phyloP scores from a whole-genome alignment of 2,113 vertebrate species.

The Cardinalis cardinalis region DNA sequence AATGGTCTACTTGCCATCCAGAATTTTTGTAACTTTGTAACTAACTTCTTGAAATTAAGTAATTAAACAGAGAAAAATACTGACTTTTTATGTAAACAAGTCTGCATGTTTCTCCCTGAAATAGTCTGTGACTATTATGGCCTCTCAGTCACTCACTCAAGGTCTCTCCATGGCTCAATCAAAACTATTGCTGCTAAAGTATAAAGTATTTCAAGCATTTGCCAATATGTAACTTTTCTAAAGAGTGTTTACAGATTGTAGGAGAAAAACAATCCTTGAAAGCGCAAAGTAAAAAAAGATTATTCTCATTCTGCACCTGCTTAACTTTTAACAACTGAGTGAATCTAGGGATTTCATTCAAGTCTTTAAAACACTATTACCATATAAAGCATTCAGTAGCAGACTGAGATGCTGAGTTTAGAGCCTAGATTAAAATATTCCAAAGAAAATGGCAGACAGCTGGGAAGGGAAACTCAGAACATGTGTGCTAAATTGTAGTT shows the following conservation, averaged over 20 bases:
- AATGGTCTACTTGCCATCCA: background rate
- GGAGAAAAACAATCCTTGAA: background rate
- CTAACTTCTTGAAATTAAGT: background rate
- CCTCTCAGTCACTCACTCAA: background rate
- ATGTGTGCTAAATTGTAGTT: background rate
- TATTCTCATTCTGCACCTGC: background rate
- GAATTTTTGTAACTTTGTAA: slow-evolving; percentile 1
- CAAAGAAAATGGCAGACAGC: background rate
- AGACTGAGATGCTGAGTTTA: background rate
- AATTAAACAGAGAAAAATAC: background rate
- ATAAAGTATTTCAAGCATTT: background rate
- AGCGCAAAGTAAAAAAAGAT: background rate
- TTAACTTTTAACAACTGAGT: background rate
- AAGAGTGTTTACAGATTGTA: background rate
- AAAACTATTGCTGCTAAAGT: background rate
- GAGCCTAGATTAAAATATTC: background rate
- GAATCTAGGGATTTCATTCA: background rate
- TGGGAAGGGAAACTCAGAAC: background rate
- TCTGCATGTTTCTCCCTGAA: background rate
- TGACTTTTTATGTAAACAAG: background rate
- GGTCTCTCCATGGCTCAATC: background rate
- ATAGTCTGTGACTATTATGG: background rate
- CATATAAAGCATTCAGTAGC: background rate
- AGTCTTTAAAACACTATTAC: background rate
- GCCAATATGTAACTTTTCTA: background rate